phyloP scores from a whole-genome alignment of 2,797 vertebrate species.

The Peromyscus aztecus region DNA sequence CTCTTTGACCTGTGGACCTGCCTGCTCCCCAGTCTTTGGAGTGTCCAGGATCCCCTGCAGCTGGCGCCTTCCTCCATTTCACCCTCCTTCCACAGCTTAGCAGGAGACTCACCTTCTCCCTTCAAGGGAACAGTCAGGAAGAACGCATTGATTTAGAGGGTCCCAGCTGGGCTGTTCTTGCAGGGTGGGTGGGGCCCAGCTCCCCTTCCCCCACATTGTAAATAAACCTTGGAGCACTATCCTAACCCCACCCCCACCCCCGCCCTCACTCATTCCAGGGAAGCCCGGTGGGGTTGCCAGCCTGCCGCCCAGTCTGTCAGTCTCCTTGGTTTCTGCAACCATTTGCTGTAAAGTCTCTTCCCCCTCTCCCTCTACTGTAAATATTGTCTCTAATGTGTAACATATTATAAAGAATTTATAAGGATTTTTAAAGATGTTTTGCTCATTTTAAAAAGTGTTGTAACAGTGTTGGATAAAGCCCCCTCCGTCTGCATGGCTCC shows the following conservation, averaged over 20 bases:
- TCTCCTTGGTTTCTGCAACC: conserved; percentile 86
- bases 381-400: conserved; percentile 94
- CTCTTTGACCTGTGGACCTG: conserved; percentile 44
- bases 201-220: conserved; percentile 58
- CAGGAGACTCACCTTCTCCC: background rate
- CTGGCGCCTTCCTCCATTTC: background rate
- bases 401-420: conserved; percentile 93
- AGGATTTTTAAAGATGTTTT: conserved; percentile 89
- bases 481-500: conserved; percentile 76
- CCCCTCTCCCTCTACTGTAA: conserved; percentile 89
- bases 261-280: conserved; percentile 78
- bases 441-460: conserved; percentile 86
- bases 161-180: conserved; percentile 62
- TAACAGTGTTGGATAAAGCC: conserved; percentile 88
- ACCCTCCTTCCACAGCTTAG: conserved; percentile 39
- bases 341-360: conserved; percentile 88
- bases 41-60: background rate
- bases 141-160: background rate
- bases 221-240: conserved; percentile 65
- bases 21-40: conserved; percentile 1
- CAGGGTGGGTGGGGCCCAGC: conserved; percentile 39
- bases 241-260: background rate
- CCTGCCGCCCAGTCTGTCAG: conserved; percentile 8
- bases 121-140: background rate
- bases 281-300: conserved; percentile 62